Evolutionary conservation across 2,113 vertebrate genomes (phyloP).

Genomic region (Clarias magur): DNA sequence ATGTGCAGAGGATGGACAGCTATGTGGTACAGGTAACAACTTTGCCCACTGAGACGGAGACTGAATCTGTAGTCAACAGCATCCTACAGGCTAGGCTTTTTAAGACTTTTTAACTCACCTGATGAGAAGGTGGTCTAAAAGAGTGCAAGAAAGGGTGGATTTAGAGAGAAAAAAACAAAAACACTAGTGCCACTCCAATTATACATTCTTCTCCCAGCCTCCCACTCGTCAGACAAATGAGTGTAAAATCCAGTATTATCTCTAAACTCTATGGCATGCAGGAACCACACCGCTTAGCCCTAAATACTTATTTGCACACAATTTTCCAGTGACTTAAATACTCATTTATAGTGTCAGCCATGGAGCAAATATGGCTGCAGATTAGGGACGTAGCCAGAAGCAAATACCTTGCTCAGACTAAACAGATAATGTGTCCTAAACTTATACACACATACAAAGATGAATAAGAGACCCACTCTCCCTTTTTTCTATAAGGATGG

Average conservation of each 20-base stretch:
- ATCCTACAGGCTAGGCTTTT: not conserved
- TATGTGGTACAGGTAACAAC: not conserved
- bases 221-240: constrained; percentile 13
- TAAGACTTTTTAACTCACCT: not conserved
- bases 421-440: not conserved
- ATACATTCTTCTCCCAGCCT: constrained; percentile 33
- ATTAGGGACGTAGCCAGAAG: not conserved
- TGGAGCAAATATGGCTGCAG: not conserved
- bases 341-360: not conserved
- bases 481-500: not conserved
- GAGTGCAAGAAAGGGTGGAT: constrained; percentile 61
- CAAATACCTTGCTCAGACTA: not conserved
- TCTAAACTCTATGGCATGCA: not conserved
- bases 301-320: not conserved
- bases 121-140: constrained; percentile 44
- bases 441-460: not conserved
- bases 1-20: not conserved
- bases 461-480: not conserved
- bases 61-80: not conserved
- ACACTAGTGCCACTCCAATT: constrained; percentile 23
- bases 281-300: not conserved
- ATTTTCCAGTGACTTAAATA: constrained; percentile 6
- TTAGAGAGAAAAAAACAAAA: constrained; percentile 59
- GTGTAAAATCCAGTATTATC: not conserved
- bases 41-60: not conserved